Evolutionary conservation across 2,113 vertebrate species (phyloP).

Genomic region (Xiphophorus couchianus): DNA sequence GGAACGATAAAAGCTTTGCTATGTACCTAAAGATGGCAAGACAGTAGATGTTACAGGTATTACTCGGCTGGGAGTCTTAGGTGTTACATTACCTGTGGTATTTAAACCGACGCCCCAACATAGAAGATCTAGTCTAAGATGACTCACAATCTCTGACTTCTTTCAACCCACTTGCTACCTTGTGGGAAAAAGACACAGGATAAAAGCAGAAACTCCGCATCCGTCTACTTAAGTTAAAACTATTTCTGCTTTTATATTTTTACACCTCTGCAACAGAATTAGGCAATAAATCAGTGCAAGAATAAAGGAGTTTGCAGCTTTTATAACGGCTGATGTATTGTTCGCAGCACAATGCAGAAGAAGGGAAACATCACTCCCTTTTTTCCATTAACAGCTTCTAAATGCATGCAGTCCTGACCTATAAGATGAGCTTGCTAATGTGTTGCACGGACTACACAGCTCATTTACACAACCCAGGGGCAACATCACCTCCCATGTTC

Average conservation of each 20-base stretch:
- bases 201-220: conserved; percentile 9
- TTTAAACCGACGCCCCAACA: conserved; percentile 58
- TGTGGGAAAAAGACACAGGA: conserved; percentile 36
- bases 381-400: conserved; percentile 15
- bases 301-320: background rate
- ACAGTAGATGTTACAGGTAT: conserved; percentile 53
- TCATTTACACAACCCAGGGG: conserved; percentile 58
- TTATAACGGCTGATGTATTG: conserved; percentile 6
- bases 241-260: background rate
- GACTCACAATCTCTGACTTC: conserved; percentile 59
- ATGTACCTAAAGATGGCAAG: conserved; percentile 40
- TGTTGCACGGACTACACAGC: conserved; percentile 20
- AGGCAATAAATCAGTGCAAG: background rate
- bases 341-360: conserved; percentile 2
- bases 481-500: conserved; percentile 49
- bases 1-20: conserved; percentile 38
- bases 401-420: conserved; percentile 13
- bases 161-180: conserved; percentile 46
- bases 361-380: conserved; percentile 14
- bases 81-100: conserved; percentile 64
- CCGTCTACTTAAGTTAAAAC: background rate
- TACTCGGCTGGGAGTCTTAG: conserved; percentile 45
- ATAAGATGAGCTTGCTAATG: conserved; percentile 38
- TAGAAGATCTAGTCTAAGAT: conserved; percentile 49
- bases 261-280: background rate